A percentile compares a stretch with the other conserved stretches of the same genome.
Evolutionary conservation across 30 jellyfish, hydroid and myxozoan genomes (phyloP).

Genomic region (Sanderia malayensis): DNA sequence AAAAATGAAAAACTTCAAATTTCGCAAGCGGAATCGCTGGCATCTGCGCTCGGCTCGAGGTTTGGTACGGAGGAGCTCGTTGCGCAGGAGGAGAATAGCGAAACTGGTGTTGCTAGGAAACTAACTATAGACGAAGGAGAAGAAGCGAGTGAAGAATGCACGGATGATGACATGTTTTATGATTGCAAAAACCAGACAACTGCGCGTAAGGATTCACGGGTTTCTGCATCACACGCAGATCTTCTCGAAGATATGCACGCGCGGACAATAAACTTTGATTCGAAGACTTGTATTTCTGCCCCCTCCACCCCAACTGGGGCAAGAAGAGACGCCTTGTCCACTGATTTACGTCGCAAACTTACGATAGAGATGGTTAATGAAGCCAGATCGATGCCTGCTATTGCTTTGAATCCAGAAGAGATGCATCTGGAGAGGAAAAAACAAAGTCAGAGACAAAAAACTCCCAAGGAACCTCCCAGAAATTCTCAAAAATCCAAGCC

Average conservation of each 20-base stretch:
- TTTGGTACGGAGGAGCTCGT: constrained; percentile 50
- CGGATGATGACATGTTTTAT: constrained; percentile 40
- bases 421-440: constrained; percentile 2
- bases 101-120: background rate
- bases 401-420: constrained; percentile 26
- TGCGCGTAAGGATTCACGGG: constrained; percentile 11
- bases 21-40: constrained; percentile 71
- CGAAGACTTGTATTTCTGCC: constrained; percentile 35
- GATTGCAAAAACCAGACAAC: too few species aligned
- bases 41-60: constrained; percentile 55
- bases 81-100: constrained; percentile 37
- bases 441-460: background rate
- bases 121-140: constrained; percentile 68
- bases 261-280: background rate
- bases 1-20: constrained; percentile 18
- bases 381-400: constrained; percentile 49
- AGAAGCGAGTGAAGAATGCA: constrained; percentile 51
- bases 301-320: constrained; percentile 69
- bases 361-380: constrained; percentile 7
- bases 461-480: background rate
- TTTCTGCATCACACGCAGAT: constrained; percentile 53
- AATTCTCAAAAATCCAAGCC: background rate
- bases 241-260: constrained; percentile 26
- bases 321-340: constrained; percentile 23
- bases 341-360: background rate